Evolutionary conservation across 2,113 vertebrate genomes (phyloP).

Genomic region (Cricetomys ansorgei): DNA sequence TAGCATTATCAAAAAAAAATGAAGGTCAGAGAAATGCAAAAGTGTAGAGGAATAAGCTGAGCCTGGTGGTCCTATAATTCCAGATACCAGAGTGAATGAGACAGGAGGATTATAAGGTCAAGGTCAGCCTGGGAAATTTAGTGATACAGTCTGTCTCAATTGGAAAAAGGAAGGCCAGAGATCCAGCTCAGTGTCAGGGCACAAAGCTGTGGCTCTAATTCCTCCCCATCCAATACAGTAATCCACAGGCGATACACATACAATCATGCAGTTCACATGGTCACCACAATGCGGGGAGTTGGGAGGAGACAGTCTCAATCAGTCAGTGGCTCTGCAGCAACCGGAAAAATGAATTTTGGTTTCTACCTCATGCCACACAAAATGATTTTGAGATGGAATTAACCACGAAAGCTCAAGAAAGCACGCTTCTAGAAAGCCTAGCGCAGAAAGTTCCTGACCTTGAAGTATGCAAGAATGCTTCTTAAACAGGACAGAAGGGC

Average conservation of each 20-base stretch:
- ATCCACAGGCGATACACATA: background rate
- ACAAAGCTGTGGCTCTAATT: accelerated
- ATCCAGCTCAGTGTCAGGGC: background rate
- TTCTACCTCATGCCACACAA: background rate
- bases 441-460: background rate
- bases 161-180: background rate
- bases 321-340: background rate
- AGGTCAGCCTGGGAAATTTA: background rate
- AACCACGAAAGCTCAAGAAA: background rate
- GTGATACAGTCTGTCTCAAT: background rate
- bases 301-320: background rate
- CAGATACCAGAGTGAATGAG: background rate
- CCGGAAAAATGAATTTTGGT: background rate
- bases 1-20: background rate
- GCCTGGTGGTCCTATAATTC: background rate
- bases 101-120: background rate
- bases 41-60: background rate
- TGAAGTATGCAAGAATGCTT: background rate
- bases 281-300: background rate
- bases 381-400: slow-evolving; percentile 35
- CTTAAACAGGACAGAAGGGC: slow-evolving; percentile 13
- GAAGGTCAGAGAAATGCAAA: background rate
- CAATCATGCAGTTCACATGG: background rate
- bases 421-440: slow-evolving; percentile 37
- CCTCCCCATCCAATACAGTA: background rate